These are phyloP conservation scores for Apoda limacodes DNA, from an alignment of 2,888 invertebrate species.

Conservation along the genomic window DNA sequence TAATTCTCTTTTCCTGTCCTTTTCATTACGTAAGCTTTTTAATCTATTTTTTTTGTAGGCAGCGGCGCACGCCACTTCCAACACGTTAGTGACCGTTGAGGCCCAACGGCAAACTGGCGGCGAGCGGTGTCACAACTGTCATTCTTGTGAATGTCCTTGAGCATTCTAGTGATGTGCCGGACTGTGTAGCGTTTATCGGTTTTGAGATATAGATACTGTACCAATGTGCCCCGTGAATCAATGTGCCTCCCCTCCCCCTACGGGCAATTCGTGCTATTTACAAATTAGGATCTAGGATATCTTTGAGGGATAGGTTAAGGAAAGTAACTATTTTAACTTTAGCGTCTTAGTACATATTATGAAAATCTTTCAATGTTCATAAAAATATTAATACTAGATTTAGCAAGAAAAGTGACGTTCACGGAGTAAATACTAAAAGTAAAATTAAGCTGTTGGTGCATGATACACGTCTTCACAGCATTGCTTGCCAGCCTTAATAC, in stretches of 20 bases:
- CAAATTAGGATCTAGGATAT: too few relatives aligned
- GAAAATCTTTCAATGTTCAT: too few relatives aligned
- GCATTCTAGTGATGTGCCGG: too few relatives aligned
- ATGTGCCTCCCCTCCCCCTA: conserved; percentile 16
- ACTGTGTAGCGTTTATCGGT: conserved; percentile 13
- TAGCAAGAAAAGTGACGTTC: too few relatives aligned
- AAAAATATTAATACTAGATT: too few relatives aligned
- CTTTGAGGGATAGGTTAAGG: too few relatives aligned
- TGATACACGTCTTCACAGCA: too few relatives aligned
- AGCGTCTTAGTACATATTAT: too few relatives aligned
- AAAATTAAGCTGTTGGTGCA: too few relatives aligned
- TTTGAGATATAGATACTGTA: conserved; percentile 12
- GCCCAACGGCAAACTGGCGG: conserved; percentile 15
- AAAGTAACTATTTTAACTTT: conserved; percentile 14
- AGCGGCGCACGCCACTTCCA: conserved; percentile 14
- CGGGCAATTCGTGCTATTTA: too few relatives aligned
- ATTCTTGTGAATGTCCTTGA: conserved; percentile 16
- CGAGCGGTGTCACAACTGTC: conserved; percentile 15
- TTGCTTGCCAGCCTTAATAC: too few relatives aligned
- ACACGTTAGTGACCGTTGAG: conserved; percentile 16
- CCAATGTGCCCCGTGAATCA: conserved; percentile 13
- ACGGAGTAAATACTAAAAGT: too few relatives aligned
- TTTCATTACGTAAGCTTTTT: conserved; percentile 17
- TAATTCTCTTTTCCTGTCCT: conserved; percentile 16
- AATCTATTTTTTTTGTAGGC: conserved; percentile 17